phyloP scores from a whole-genome alignment of 2,797 vertebrate species.

The Phaenicophaeus curvirostris region DNA sequence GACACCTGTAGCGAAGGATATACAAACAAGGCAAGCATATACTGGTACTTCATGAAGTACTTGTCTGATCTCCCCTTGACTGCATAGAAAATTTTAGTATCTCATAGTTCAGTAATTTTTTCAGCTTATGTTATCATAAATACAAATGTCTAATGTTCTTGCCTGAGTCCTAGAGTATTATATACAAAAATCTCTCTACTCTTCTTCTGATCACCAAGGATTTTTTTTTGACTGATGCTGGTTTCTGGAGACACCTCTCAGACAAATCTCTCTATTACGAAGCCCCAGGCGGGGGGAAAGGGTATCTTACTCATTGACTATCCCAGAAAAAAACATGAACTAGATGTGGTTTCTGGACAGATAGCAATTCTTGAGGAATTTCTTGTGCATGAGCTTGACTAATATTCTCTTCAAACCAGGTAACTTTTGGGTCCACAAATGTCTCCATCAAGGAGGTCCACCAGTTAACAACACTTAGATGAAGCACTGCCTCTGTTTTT shows the following conservation, averaged over 20 bases:
- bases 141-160: neutral
- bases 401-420: neutral
- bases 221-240: neutral
- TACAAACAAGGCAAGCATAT: neutral
- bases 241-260: neutral
- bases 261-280: neutral
- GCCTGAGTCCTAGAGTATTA: neutral
- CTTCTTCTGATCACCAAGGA: neutral
- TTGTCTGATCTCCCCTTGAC: neutral
- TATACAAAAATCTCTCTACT: neutral
- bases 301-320: neutral
- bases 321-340: neutral
- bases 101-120: neutral
- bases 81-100: neutral
- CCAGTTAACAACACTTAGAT: neutral
- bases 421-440: neutral
- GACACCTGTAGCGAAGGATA: neutral
- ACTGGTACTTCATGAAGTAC: neutral
- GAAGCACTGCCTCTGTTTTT: neutral
- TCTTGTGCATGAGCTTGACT: neutral
- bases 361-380: neutral
- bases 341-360: neutral
- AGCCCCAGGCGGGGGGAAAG: neutral
- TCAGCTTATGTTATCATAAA: neutral
- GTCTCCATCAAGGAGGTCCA: neutral